Base-by-base conservation (phyloP, 2,113 vertebrate genomes). In the Corydoras maculifer region DNA sequence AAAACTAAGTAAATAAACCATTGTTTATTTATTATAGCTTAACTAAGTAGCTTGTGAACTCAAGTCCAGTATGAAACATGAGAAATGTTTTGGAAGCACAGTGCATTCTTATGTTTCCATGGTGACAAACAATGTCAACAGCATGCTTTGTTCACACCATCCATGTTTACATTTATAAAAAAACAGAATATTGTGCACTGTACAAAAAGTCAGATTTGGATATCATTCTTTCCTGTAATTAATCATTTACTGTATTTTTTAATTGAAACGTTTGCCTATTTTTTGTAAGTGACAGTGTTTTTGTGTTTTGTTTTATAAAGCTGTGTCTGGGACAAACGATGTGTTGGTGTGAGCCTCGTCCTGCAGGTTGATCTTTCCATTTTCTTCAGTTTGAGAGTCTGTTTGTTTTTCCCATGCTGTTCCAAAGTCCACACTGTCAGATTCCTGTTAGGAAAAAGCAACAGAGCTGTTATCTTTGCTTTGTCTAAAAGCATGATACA, bases 141-240 rank as follows among this genome's bases (percentile, higher is more conserved):
- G 49, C 48, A 66, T 65, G 81, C 78, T 81, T 86, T 89, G 79
- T 91, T 91, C 90, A 88, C 84, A 88, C 90, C 77, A 88, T 86
- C 81, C 78, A 83, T 80, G 84, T 91, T 93, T 91, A 91, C 86
- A 88, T 90, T 84, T 89, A 88, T 76, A 90, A 90, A 80, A 62
- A 90, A 76, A 18, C 35, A 5, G 35, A 57, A 58, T 61, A 60
- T 70, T 53, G 58, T 72, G 18, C 69, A 51, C 75, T 84, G 81
- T 90, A 75, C 85, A 86, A 88, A 72, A 85, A 87, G 86, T 82
- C 83, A 87, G 64, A 87, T 88, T 90, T 90, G 85, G 84, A 89
- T 90, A 92, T 86, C 85, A 84, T 81, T 82, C 77, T 91, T 93
- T 93, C 90, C 85, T 90, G 81, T 90, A 91, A 91, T 90, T 91